Evolutionary conservation across 2,888 invertebrate species (phyloP), one percentile per base, ranked within the genome.

Genomic region (Yponomeuta malinellus): DNA sequence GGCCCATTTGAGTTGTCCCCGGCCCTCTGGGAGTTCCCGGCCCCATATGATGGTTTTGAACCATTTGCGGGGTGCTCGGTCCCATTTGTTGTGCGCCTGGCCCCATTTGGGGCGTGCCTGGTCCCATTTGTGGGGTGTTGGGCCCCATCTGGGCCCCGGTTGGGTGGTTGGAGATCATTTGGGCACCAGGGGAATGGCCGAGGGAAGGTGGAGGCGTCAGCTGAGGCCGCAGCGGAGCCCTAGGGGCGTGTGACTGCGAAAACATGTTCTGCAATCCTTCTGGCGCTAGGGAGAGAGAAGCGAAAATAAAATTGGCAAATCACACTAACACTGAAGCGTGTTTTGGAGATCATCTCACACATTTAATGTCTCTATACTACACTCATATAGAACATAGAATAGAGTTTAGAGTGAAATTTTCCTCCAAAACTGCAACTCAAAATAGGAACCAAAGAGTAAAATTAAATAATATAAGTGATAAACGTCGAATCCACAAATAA

Each of bases 231-330:
- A 87, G 81, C 1, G 86, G 82, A 10, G 85, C 82, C 70, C 90
- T 83, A 69, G 88, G 85, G 74, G 87, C 88, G 79, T 87, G 91
- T 72, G 85, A 75, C 76, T 90, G 83, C 73, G 92, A 89, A 81
- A 90, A 92, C 86, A 92, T 87, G 84, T 85, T 89, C 80, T 85
- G 83, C 79, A 91, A 90, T 15, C 67, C 67, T 52, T 71, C 67
- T 29, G 71, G 59, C 31, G 59, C 71, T 70, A 59, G 37, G n/a
- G 6, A 63, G 63, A n/a, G 52, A 52, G 31, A 48, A 52, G n/a
- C 29, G 52, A 68, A 68, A 15, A 67, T 67, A 43, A 65, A 59
- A 33, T 63, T 65, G 5, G 65, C 65, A 65, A 65, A 65, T 31
- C 9, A 23, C 15, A 63, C 29, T n/a, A 29, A 63, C 43, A 43